A percentile compares a stretch with the other conserved stretches of the same genome.
These are phyloP conservation scores for Rhimphoctona megacephalus DNA, from an alignment of 2,888 invertebrate genomes.

Conservation along the genomic window DNA sequence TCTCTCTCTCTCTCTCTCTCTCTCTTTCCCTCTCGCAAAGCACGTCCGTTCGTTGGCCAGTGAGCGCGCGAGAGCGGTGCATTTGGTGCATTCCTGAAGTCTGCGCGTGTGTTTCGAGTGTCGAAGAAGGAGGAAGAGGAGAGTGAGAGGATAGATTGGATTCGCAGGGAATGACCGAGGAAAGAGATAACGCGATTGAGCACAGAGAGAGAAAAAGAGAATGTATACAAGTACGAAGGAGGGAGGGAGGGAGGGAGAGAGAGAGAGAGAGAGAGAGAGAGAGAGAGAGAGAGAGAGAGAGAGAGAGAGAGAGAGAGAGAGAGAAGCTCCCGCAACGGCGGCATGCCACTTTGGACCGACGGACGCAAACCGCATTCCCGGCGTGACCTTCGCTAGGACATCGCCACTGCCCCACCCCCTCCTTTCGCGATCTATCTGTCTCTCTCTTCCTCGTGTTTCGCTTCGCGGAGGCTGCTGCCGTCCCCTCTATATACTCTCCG, in stretches of 20 bases:
- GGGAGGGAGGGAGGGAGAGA: conserved; percentile 49
- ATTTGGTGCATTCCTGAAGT: conserved; percentile 82
- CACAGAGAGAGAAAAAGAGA: conserved; percentile 45
- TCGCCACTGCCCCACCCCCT: conserved; percentile 83
- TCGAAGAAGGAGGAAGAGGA: conserved; percentile 47
- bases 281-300: conserved; percentile 60
- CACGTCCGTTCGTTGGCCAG: conserved; percentile 77
- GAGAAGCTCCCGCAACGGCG: conserved; percentile 76
- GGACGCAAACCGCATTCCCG: conserved; percentile 84
- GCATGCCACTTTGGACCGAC: conserved; percentile 82
- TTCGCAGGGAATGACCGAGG: conserved; percentile 60
- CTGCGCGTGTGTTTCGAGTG: conserved; percentile 70
- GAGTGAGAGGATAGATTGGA: conserved; percentile 13
- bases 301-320: conserved; percentile 64
- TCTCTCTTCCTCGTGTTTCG: conserved; percentile 25
- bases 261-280: conserved; percentile 65
- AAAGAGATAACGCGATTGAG: conserved; percentile 67
- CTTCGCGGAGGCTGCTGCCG: conserved; percentile 48
- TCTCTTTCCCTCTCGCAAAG: conserved; percentile 27
- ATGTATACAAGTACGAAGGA: conserved; percentile 30
- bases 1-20: conserved; percentile 17
- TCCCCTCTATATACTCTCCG: conserved; percentile 25
- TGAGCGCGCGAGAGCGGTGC: conserved; percentile 73
- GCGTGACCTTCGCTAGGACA: conserved; percentile 85
- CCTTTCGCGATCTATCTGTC: conserved; percentile 60